Evolutionary conservation across 1,140 invertebrate genomes (phyloP), one percentile per base, ranked within the genome.

Genomic region (Trichogramma pretiosum): DNA sequence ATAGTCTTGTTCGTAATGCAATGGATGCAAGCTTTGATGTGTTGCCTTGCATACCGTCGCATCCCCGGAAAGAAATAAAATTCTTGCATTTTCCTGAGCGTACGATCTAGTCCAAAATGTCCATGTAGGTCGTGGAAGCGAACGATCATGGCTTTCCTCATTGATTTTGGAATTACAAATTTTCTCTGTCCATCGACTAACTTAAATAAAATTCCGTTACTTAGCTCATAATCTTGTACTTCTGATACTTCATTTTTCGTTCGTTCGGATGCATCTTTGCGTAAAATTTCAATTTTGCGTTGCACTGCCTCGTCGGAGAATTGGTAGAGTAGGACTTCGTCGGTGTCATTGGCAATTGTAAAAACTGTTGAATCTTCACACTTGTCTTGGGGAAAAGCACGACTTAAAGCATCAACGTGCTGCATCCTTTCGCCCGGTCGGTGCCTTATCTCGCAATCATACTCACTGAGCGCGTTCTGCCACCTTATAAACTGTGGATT

Each of bases 21-120:
- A 44, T 48, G 35, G 3, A 52, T 24, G 36, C 40, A 52, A 8
- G 28, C 22, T 5, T 10, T n/a, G 35, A 48, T 45, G 21, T 47
- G 50, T 14, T n/a, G 22, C n/a, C 41, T 33, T 1, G 47, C 39
- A 23, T 52, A 52, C 11, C 17, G 1, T 4, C 40, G 30, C 32
- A 52, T 42, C 14, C 40, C 8, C 1, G 45, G 45, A 38, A 52
- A 52, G 39, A 47, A 44, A 33, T 47, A 52, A 38, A 32, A 30
- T 24, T 35, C 13, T 2, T n/a, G 2, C n/a, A 52, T 47, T 37
- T 34, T 4, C 8, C 23, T 17, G 0, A 47, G 11, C 4, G 45
- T 52, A 17, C 34, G 32, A 23, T 52, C 50, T 2, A 52, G n/a
- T n/a, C 44, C 50, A 30, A 43, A 43, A 38, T 52, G 44, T 9